Evolutionary conservation across 2,797 vertebrate genomes (phyloP).

Genomic region (Danio aesculapii): DNA sequence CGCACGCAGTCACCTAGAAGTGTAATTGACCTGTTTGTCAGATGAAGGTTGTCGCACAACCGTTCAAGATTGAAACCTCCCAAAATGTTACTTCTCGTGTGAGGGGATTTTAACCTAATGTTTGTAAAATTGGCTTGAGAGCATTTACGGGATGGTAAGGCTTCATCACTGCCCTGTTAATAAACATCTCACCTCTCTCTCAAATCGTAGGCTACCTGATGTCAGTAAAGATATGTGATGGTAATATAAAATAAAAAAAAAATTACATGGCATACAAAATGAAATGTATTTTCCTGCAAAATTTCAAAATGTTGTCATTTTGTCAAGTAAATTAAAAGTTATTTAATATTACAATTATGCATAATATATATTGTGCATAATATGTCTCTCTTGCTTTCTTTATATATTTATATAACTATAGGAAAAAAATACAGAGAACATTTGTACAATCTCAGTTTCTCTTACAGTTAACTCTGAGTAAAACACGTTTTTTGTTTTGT

Average conservation of each 20-base stretch:
- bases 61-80: background rate
- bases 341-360: too few species aligned
- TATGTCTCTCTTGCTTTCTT: too few species aligned
- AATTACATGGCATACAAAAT: background rate
- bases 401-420: too few species aligned
- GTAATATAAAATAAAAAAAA: background rate
- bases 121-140: background rate
- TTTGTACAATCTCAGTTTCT: too few species aligned
- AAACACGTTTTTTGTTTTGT: too few species aligned
- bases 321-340: too few species aligned
- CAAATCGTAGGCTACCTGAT: background rate
- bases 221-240: background rate
- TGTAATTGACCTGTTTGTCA: constrained; percentile 47
- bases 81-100: background rate
- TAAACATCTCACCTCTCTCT: constrained; percentile 2
- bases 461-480: too few species aligned
- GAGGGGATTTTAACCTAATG: too few species aligned
- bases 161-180: background rate
- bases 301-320: background rate
- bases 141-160: background rate
- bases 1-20: constrained; percentile 20
- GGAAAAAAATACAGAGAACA: too few species aligned
- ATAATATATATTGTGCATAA: too few species aligned
- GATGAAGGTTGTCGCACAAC: background rate
- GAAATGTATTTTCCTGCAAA: background rate